phyloP scores from a whole-genome alignment of 2,797 vertebrate genomes.

The Gallinago solitaria region DNA sequence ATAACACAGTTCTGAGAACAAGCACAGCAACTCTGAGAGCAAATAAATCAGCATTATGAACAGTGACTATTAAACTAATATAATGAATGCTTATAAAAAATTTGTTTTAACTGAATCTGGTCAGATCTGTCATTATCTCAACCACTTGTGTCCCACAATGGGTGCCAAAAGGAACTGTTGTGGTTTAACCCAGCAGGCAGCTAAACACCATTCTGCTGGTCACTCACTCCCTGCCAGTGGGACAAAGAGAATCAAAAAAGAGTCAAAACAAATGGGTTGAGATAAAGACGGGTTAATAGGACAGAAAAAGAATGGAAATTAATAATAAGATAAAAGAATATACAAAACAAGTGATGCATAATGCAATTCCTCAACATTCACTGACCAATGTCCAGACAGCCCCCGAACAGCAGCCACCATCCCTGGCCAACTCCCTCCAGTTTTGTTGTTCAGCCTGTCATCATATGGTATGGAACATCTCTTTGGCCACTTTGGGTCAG shows the following conservation, averaged over 20 bases:
- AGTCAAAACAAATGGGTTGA: background rate
- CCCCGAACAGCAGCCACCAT: background rate
- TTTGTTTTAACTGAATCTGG: background rate
- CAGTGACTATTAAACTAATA: background rate
- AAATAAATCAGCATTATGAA: background rate
- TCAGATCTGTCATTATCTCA: background rate
- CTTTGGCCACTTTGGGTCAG: background rate
- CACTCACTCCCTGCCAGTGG: background rate
- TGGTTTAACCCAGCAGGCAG: background rate
- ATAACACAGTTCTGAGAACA: background rate
- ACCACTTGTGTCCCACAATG: background rate
- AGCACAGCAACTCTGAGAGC: background rate
- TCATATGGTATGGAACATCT: background rate
- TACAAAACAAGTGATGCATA: background rate
- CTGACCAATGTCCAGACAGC: background rate
- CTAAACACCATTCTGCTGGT: background rate
- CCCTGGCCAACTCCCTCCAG: background rate
- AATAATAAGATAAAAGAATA: background rate
- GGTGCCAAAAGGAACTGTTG: background rate
- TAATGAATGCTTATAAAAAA: background rate
- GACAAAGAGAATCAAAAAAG: background rate
- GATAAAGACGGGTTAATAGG: background rate
- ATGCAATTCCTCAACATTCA: background rate
- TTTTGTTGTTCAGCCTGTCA: background rate
- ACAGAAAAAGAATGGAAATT: background rate